phyloP scores from a whole-genome alignment of 2,797 vertebrate species.

The Acanthurus tractus region DNA sequence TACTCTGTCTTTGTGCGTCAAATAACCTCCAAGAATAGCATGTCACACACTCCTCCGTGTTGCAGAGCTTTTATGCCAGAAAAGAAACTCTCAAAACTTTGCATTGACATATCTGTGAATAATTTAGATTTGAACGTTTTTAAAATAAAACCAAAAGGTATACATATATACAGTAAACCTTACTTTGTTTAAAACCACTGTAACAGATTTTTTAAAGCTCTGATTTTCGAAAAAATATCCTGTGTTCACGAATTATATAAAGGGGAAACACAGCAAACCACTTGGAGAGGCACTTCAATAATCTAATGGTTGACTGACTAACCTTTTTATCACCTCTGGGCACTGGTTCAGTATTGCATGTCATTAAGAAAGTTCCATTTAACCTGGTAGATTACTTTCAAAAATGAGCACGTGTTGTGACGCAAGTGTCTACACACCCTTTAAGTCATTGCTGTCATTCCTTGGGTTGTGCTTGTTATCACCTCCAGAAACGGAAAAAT shows the following conservation, averaged over 20 bases:
- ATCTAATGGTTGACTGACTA: slow-evolving; percentile 20
- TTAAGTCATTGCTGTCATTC: slow-evolving; percentile 8
- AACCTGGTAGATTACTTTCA: slow-evolving; percentile 34
- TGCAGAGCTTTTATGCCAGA: slow-evolving; percentile 14
- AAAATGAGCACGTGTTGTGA: slow-evolving; percentile 46
- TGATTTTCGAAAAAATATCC: neutral
- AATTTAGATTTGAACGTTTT: slow-evolving; percentile 13
- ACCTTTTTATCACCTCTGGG: slow-evolving; percentile 41
- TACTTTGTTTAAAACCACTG: neutral
- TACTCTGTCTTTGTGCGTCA: slow-evolving; percentile 70
- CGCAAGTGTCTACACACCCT: slow-evolving; percentile 62
- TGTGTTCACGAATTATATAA: neutral
- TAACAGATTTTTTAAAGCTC: neutral
- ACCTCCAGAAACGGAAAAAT: neutral
- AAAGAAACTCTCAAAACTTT: slow-evolving; percentile 34
- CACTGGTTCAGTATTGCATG: slow-evolving; percentile 5
- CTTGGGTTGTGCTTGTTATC: slow-evolving; percentile 16
- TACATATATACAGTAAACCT: neutral
- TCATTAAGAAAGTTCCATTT: slow-evolving; percentile 13
- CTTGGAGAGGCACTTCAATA: neutral
- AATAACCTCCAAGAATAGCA: slow-evolving; percentile 73
- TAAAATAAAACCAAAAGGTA: slow-evolving; percentile 5
- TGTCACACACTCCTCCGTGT: slow-evolving; percentile 28
- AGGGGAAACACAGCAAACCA: neutral
- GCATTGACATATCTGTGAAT: neutral